Base-by-base conservation (phyloP, 2,888 invertebrate species). In the Drosophila sordidula region DNA sequence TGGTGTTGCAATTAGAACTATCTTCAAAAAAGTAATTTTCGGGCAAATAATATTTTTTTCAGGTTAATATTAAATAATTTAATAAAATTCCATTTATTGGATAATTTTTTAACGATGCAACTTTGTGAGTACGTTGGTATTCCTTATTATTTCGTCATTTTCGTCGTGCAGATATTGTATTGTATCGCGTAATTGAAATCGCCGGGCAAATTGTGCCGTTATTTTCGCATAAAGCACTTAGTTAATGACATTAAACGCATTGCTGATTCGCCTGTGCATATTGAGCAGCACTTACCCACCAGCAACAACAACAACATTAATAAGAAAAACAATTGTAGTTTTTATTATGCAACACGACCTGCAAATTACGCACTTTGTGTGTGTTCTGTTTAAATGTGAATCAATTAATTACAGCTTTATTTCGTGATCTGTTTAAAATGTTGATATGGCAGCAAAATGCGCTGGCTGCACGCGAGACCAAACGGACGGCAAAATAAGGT, bases 371-470 rank as follows among this genome's bases (percentile, higher is more conserved):
- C 32, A 38, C 9, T 52, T 8, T 57, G 29, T 22, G 38, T 36
- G 62, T 50, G 69, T 14, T 64, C 16, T 58, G 59, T 46, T 65
- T 44, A 34, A 26, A 51, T 75, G 57, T 70, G 67, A 58, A 68
- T 67, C 74, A 80, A 86, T 86, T 84, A 84, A 84, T 85, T 87
- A 75, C 70, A 70, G 70, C 59, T 73, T 83, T 78, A 82, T 77
- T 70, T 54, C 54, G 64, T 57, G 66, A 74, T 75, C 65, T 65
- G 44, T 66, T 71, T 41, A 45, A 66, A 49, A 58, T 66, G 64
- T 64, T 71, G 42, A 49, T 50, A 51, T 54, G 54, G 51, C 66
- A 69, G 47, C 65, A 56, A 58, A 85, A 87, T 74, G 73, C 39
- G 61, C n/a, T 11, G 29, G 44, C 18, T 50, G 59, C 87, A 80